Evolutionary conservation across 2,797 vertebrate genomes (phyloP), one percentile per base, ranked within the genome.

Genomic region (Anas georgica): DNA sequence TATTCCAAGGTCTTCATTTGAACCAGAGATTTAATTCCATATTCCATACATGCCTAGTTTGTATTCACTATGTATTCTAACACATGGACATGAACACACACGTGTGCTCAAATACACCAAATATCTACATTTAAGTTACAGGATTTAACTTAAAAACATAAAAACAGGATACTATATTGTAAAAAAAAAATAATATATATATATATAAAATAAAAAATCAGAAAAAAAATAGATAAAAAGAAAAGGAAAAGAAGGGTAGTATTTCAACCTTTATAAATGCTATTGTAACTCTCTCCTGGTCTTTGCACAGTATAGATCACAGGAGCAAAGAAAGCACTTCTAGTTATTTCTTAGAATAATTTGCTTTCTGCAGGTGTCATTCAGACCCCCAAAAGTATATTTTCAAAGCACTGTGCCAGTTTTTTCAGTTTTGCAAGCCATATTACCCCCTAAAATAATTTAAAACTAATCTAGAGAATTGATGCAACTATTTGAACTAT

Each of bases 21-120:
- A 86, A 86, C 87, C n/a, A 31, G 3, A 76, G 80, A 91, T 93
- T 97, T 92, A 95, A 94, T 96, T 95, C 72, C 16, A 50, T n/a
- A 48, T 73, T 94, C 81, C 45, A 7, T 48, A 83, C 73, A 69
- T 55, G 26, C 17, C 54, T 91, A 29, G 88, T 97, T 95, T 88
- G 31, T 70, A 91, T 90, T 96, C 81, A 80, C 8, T 80, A 20
- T 16, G 48, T 89, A 93, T 58, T 91, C 73, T 86, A 66, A 23
- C 39, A 79, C 12, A 17, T 13, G 55, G 45, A 85, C 20, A 56
- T 8, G 33, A 80, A 45, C 28, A 62, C 5, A 70, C 22, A 46
- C 9, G 7, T 25, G 23, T 60, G 22, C 58, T 50, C 26, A 48
- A 25, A 13, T 13, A 21, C 20, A 46, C n/a, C 10, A 79, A 6